Evolutionary conservation across 2,113 vertebrate species (phyloP), one percentile per base, ranked within the genome.

Genomic region (Ardeotis arabs): DNA sequence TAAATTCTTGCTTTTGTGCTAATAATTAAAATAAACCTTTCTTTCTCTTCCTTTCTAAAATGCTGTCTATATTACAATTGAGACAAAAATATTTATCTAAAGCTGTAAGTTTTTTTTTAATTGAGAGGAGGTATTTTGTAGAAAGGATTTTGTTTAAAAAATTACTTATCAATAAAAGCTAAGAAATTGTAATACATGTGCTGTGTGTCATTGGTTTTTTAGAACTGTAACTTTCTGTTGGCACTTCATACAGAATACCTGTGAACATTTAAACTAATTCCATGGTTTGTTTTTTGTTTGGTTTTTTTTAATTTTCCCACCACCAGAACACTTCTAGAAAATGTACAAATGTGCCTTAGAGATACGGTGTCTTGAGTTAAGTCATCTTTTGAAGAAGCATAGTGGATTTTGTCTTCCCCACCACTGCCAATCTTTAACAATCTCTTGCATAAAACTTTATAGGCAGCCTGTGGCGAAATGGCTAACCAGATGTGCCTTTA

Each of bases 121-220:
- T 13, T 60, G 35, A 68, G 28, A 79, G 44, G 12, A 68, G 27
- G 4, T 53, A 17, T 69, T 86, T 69, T 66, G 16, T 81, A 24
- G 50, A 49, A 77, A 53, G 14, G 4, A 7, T 28, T 50, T 58
- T 83, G 14, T 59, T 73, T 19, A 28, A 67, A 78, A 31, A 28
- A 35, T 50, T 50, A 62, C 25, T 3, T 20, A 6, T 79, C 31
- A 93, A 84, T 97, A 97, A 97, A 96, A 59, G 16, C 6, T 37
- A 23, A 69, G 33, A 25, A 67, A 45, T 13, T 28, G 4, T 44
- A 58, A 74, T 63, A 7, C 2, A 27, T 2, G 0, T 53, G 19
- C 29, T 74, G 19, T 58, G 47, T 87, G 55, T 33, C 3, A 1
- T 53, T 1, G 0, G 49, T 9, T n/a, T 77, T 49, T 63, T 37